Conservation (phyloP, 2,113 vertebrate species). For the Arizona elegans region DNA sequence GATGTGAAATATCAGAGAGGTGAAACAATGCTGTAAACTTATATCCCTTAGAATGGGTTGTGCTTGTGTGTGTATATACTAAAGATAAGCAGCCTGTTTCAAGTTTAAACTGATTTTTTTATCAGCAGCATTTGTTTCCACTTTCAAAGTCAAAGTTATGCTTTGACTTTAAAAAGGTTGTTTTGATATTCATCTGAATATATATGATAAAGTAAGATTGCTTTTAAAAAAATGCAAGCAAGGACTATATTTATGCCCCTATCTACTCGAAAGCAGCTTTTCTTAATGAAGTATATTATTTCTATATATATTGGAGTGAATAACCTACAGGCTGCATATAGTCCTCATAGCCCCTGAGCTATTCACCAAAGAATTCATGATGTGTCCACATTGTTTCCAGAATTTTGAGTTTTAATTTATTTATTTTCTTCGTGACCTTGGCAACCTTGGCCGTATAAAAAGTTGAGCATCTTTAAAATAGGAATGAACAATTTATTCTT, state of each 20-base stretch:
- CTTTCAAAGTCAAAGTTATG: not conserved
- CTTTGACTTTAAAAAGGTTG: not conserved
- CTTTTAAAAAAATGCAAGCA: not conserved
- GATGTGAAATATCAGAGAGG: not conserved
- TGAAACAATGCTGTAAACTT: not conserved
- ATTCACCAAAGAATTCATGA: not conserved
- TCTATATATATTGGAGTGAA: not conserved
- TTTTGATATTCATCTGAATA: not conserved
- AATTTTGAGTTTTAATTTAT: not conserved
- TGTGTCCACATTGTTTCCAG: not conserved
- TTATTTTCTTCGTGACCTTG: not conserved
- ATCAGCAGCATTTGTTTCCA: not conserved
- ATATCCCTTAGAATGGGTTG: not conserved
- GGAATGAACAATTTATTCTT: not conserved
- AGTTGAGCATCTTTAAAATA: not conserved
- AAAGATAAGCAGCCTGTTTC: not conserved
- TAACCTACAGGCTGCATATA: not conserved
- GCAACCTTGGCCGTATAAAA: not conserved
- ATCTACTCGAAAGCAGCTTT: not conserved
- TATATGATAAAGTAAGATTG: not conserved
- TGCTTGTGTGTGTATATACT: not conserved
- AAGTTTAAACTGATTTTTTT: not conserved
- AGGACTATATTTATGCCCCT: not conserved
- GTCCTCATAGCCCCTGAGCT: not conserved
- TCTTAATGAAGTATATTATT: not conserved